phyloP scores from a whole-genome alignment of 2,113 vertebrate species.

The Sylvicapra grimmia region DNA sequence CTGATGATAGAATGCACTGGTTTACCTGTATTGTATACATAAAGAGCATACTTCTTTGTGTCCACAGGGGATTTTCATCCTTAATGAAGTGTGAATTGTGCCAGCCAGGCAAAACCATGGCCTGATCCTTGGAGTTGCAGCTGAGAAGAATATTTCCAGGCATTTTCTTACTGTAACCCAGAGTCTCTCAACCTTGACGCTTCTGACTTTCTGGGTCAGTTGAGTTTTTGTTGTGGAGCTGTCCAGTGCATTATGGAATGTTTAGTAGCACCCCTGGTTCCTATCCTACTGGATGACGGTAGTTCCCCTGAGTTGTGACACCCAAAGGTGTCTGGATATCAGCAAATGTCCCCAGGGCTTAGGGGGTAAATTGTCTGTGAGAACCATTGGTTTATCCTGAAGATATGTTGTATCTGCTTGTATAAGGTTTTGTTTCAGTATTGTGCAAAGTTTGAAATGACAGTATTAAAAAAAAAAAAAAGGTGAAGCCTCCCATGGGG shows the following conservation, averaged over 20 bases:
- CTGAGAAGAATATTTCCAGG: background rate
- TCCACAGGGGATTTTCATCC: background rate
- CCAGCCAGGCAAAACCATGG: background rate
- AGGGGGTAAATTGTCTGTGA: background rate
- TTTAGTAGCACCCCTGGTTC: background rate
- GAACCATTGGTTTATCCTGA: background rate
- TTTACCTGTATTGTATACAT: rapidly evolving
- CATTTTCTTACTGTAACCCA: background rate
- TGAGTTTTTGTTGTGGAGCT: background rate
- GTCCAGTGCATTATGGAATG: background rate
- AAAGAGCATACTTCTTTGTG: background rate
- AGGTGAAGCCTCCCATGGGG: background rate
- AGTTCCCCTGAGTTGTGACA: background rate
- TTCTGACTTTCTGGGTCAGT: background rate
- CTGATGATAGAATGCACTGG: background rate
- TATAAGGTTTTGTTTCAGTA: background rate
- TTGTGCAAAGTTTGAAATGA: background rate
- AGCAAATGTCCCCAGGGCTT: background rate
- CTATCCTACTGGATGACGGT: background rate
- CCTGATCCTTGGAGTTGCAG: background rate
- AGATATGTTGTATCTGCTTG: background rate
- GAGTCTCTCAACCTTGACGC: background rate
- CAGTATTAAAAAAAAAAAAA: background rate
- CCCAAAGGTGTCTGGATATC: background rate
- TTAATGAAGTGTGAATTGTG: background rate